These are phyloP conservation scores for Gymnothorax javanicus DNA, from an alignment of 2,797 vertebrate genomes.

Conservation along the genomic window DNA sequence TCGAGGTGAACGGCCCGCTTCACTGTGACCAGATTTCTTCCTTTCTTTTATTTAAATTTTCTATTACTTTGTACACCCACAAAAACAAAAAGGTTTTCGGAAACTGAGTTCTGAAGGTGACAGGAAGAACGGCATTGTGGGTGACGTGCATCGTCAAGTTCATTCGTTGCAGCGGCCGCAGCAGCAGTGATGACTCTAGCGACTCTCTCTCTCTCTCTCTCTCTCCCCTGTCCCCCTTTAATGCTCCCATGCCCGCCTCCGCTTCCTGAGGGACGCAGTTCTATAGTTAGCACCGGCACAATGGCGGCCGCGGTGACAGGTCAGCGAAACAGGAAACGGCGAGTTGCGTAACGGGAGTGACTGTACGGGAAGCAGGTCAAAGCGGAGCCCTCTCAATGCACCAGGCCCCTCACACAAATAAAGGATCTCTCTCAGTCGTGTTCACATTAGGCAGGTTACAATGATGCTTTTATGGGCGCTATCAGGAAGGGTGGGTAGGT, in stretches of 20 bases:
- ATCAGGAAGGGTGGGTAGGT: conserved; percentile 8
- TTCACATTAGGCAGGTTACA: conserved; percentile 33
- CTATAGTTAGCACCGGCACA: conserved; percentile 3
- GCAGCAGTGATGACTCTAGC: too few relatives aligned
- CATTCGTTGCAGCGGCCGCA: neutral
- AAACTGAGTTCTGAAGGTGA: neutral
- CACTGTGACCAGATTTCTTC: neutral
- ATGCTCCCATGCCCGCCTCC: neutral
- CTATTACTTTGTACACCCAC: neutral
- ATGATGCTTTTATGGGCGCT: conserved; percentile 40
- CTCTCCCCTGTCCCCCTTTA: neutral
- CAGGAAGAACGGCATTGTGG: neutral
- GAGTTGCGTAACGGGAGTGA: conserved; percentile 64
- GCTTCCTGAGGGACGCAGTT: neutral
- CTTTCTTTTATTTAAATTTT: neutral
- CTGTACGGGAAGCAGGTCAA: conserved; percentile 59
- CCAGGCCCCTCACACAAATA: conserved; percentile 34
- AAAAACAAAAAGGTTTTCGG: neutral
- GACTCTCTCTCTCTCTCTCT: too few relatives aligned
- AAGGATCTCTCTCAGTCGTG: conserved; percentile 22
- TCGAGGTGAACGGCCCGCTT: conserved; percentile 23
- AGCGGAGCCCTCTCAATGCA: conserved; percentile 40
- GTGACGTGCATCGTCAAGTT: neutral
- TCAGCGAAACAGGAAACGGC: conserved; percentile 28
- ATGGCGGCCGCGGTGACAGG: neutral